Conservation (phyloP, 2,797 vertebrate genomes). For the Phalanger gymnotis region DNA sequence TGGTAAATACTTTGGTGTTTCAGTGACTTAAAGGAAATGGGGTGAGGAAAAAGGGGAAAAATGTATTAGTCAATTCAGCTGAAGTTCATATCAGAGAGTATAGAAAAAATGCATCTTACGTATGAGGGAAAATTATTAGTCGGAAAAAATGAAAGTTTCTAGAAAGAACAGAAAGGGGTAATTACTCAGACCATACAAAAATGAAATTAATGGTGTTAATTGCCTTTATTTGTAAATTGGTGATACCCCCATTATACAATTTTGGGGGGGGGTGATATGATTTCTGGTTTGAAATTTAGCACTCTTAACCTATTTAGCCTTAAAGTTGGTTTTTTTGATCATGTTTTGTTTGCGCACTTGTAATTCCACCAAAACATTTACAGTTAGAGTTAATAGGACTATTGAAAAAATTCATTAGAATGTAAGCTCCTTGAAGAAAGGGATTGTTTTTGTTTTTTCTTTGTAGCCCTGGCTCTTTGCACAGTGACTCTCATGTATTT, state of each 20-base stretch:
- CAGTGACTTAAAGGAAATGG: constrained; percentile 79
- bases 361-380: constrained; percentile 68
- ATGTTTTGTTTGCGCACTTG: constrained; percentile 53
- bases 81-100: constrained; percentile 48
- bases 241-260: not conserved
- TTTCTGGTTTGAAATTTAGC: constrained; percentile 36
- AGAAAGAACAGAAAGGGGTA: constrained; percentile 34
- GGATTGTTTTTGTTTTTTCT: not conserved
- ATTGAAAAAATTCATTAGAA: constrained; percentile 56
- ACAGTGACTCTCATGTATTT: not conserved
- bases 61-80: constrained; percentile 57
- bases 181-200: not conserved
- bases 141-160: constrained; percentile 60
- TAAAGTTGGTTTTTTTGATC: constrained; percentile 12
- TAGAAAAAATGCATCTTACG: constrained; percentile 66
- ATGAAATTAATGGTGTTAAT: not conserved
- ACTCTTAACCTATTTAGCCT: constrained; percentile 49
- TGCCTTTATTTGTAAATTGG: not conserved
- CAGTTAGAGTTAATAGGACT: constrained; percentile 74
- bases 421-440: not conserved
- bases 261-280: not conserved
- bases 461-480: not conserved
- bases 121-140: constrained; percentile 71
- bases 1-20: constrained; percentile 65
- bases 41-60: constrained; percentile 67